phyloP scores from a whole-genome alignment of 2,888 invertebrate genomes.

The Poecilobothrus nobilitatus region DNA sequence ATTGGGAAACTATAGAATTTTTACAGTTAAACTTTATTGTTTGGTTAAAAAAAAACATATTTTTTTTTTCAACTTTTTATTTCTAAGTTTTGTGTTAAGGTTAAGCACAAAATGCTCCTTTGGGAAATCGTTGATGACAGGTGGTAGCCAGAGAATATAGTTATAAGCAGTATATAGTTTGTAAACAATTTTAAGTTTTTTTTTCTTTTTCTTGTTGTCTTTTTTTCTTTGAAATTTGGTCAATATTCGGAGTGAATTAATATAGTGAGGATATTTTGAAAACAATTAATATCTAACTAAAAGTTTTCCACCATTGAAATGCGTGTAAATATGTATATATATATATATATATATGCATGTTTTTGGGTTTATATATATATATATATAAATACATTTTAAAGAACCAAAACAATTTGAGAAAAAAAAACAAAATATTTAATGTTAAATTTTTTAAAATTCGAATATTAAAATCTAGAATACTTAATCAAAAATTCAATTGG shows the following conservation, averaged over 20 bases:
- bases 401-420: no score
- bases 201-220: neutral
- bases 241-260: neutral
- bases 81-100: neutral
- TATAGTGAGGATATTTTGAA: neutral
- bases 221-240: neutral
- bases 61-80: neutral
- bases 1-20: neutral
- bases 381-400: no score
- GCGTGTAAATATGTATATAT: no score
- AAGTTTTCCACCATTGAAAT: neutral
- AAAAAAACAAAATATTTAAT: no score
- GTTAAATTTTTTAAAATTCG: no score
- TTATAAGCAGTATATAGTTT: neutral
- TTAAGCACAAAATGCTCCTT: neutral
- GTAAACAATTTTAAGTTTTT: conserved; percentile 1
- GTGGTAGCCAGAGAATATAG: neutral
- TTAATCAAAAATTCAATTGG: no score
- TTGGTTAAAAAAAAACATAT: neutral
- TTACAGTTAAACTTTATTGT: neutral
- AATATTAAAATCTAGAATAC: no score
- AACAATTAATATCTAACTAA: neutral
- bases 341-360: no score
- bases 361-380: no score
- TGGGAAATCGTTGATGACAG: conserved; percentile 4